Percentiles rank a stretch among this genome's conserved stretches.
Evolutionary conservation across 2,888 invertebrate genomes (phyloP).

Genomic region (Cartodere bifasciata): DNA sequence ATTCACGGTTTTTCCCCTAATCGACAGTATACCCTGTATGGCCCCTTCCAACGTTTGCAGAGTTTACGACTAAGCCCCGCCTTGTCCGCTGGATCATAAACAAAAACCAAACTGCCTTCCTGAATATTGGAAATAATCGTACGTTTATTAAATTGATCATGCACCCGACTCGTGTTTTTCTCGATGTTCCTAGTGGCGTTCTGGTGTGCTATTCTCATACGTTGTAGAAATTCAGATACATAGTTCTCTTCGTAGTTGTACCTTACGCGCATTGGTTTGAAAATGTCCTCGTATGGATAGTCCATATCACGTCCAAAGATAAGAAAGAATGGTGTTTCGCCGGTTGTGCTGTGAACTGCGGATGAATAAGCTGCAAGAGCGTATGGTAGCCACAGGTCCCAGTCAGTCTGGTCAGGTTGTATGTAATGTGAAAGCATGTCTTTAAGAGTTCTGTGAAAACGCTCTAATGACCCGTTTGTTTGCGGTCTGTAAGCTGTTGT

Average conservation of each 20-base stretch:
- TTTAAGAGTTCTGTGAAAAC: slow-evolving; percentile 21
- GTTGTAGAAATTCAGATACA: too few species aligned
- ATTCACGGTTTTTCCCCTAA: too few species aligned
- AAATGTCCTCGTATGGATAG: slow-evolving; percentile 14
- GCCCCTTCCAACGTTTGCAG: too few species aligned
- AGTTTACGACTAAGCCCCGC: too few species aligned
- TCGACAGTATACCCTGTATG: too few species aligned
- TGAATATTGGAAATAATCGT: too few species aligned
- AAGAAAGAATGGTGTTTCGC: slow-evolving; percentile 16
- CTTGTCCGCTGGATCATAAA: too few species aligned
- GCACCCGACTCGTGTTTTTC: too few species aligned
- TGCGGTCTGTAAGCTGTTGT: slow-evolving; percentile 22
- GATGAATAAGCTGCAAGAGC: slow-evolving; percentile 18
- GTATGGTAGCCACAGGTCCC: slow-evolving; percentile 22
- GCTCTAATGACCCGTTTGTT: slow-evolving; percentile 23
- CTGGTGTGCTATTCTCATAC: too few species aligned
- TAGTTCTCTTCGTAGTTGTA: slow-evolving; percentile 12
- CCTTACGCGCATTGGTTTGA: slow-evolving; percentile 9
- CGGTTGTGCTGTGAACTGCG: slow-evolving; percentile 14
- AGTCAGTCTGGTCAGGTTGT: slow-evolving; percentile 15
- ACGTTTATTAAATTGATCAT: too few species aligned
- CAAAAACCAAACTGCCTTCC: too few species aligned
- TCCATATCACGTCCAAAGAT: slow-evolving; percentile 17
- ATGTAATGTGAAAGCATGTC: slow-evolving; percentile 21
- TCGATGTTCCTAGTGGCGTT: too few species aligned